Evolutionary conservation across 2,888 invertebrate species (phyloP), one percentile per base, ranked within the genome.

Genomic region (Aphodius sticticus): DNA sequence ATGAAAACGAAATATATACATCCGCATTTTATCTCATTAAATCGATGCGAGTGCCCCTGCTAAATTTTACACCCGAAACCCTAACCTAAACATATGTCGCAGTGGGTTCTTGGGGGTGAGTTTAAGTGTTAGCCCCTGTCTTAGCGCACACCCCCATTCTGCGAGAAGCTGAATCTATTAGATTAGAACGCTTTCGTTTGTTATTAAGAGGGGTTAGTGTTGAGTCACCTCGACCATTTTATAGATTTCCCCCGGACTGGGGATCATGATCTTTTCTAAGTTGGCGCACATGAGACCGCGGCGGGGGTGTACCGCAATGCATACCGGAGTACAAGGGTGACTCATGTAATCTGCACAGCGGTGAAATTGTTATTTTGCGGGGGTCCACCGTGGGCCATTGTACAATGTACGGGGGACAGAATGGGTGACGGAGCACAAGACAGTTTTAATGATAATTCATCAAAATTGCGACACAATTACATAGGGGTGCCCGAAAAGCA

Each of bases 171-270:
- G 83, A 83, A 83, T 82, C 83, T 84, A 85, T 84, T 85, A 83
- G 84, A 85, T 85, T 85, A 85, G 83, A 81, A 82, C 80, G 84
- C 82, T 83, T 84, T 82, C 83, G 82, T 83, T 85, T 85, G 82
- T 84, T 84, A 83, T 85, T 84, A 82, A 81, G 81, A 82, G 84
- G 85, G 84, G 84, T 81, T 81, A 82, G 82, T 82, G 84, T 85
- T 84, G 85, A 85, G 84, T 85, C 84, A 85, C 85, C 84, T 85
- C 84, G 78, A 82, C 71, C 82, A 81, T 82, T 82, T 83, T 81
- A 81, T 82, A 82, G 81, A 82, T 83, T 83, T 82, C 82, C 78
- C 81, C 81, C 81, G 80, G 80, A 36, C 53, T 71, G 77, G 81
- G 83, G 82, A 81, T 82, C 82, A 84, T 83, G 83, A 84, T 84